A percentile compares a stretch with the other conserved stretches of the same genome.
phyloP scores from a whole-genome alignment of 2,797 vertebrate species.

The Coluber constrictor region DNA sequence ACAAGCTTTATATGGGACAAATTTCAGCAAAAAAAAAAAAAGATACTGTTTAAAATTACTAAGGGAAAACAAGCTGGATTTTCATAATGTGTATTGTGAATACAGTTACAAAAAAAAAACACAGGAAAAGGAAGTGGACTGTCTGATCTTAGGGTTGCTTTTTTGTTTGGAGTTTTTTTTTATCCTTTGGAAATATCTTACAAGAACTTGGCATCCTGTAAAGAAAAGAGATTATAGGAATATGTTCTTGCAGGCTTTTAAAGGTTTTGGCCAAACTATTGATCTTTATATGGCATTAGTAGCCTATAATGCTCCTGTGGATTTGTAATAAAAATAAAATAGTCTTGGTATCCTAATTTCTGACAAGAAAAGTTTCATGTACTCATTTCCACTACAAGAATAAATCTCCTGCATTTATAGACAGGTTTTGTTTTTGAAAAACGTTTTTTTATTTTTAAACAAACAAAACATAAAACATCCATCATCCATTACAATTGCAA shows the following conservation, averaged over 20 bases:
- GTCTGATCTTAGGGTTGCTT: background rate
- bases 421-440: background rate
- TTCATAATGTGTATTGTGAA: background rate
- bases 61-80: background rate
- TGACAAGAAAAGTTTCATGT: background rate
- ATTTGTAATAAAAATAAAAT: background rate
- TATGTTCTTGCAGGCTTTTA: background rate
- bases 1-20: background rate
- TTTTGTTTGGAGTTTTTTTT: background rate
- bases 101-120: background rate
- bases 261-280: background rate
- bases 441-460: no score
- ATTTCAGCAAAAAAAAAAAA: background rate
- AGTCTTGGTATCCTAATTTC: background rate
- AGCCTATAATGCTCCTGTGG: background rate
- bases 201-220: background rate
- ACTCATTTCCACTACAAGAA: background rate
- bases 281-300: background rate
- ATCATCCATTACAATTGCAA: no score
- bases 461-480: no score
- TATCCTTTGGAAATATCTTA: background rate
- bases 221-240: background rate
- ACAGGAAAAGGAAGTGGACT: background rate
- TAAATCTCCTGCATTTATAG: constrained; percentile 34
- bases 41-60: background rate